Base-by-base conservation (phyloP, 2,113 vertebrate species). In the Picathartes gymnocephalus region DNA sequence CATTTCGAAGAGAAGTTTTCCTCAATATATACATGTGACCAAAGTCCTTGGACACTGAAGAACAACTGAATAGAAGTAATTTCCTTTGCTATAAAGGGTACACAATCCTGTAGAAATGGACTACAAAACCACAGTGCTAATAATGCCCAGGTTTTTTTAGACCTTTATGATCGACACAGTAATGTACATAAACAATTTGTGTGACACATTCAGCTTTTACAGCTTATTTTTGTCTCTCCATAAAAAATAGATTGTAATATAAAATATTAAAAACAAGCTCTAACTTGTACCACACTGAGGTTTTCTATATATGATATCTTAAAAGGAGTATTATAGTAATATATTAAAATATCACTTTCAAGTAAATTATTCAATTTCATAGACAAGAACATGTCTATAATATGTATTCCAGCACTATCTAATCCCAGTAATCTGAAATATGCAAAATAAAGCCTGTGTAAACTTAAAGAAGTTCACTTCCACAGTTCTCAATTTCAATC, bases 261-360 rank as follows among this genome's bases (percentile, higher is more conserved):
- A 97, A 97, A 97, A 94, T 73, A 90, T 62, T 89, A 95, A 91
- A 93, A 92, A n/a, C 76, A 84, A 96, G 56, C 35, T 71, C 66
- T 69, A 80, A 78, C 42, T 74, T 95, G 89, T 93, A 92, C 81
- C 85, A 93, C 68, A 60, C 66, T 39, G 23, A 93, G 10, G 31
- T n/a, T 69, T 78, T 88, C 56, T 47, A 54, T 69, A 80, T 31
- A 57, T 62, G 86, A 82, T 45, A 92, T 47, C 82, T 92, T 65
- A 51, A 93, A 93, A 94, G n/a, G 47, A 88, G 13, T 69, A 94
- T 61, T 87, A 74, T 91, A 81, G 51, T 50, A 86, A 95, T 95
- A 80, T 92, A 92, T 96, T 93, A 97, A 93, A 93, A 91, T 54
- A 90, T 70, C 0, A 82, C 82, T 89, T 95, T 95, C 92, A 95